phyloP scores from a whole-genome alignment of 92 coral and sea anemone genomes.

The Parazoanthus darwini region DNA sequence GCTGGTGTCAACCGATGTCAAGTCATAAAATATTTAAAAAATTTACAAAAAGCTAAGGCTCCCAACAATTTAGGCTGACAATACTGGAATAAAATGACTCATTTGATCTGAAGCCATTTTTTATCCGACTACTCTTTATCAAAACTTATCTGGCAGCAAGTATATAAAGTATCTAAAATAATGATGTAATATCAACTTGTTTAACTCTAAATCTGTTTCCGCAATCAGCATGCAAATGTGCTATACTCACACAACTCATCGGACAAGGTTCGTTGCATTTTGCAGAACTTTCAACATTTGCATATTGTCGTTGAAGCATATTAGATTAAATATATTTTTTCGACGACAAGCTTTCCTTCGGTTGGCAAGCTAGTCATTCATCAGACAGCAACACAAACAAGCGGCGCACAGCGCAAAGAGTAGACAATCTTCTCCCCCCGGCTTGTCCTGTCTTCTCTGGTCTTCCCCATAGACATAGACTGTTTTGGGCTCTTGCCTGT shows the following conservation, averaged over 20 bases:
- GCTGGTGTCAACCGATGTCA: background rate
- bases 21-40: too few species aligned
- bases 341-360: background rate
- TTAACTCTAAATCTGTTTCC: too few species aligned
- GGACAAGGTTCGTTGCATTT: background rate
- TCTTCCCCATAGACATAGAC: slow-evolving; percentile 87
- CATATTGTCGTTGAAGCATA: background rate
- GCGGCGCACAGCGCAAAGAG: slow-evolving; percentile 90
- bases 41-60: background rate
- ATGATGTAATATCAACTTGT: too few species aligned
- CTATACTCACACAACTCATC: too few species aligned
- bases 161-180: too few species aligned
- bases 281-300: background rate
- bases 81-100: too few species aligned
- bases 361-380: slow-evolving; percentile 52
- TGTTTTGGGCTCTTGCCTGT: slow-evolving; percentile 87
- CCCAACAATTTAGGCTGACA: background rate
- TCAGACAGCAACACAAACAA: slow-evolving; percentile 89
- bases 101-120: background rate
- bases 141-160: too few species aligned
- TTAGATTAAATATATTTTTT: background rate
- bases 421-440: slow-evolving; percentile 80
- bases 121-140: background rate
- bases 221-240: too few species aligned
- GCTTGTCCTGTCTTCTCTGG: slow-evolving; percentile 50